Base-by-base conservation (phyloP, 35 echinoderm and acorn worm species). In the Apostichopus japonicus region DNA sequence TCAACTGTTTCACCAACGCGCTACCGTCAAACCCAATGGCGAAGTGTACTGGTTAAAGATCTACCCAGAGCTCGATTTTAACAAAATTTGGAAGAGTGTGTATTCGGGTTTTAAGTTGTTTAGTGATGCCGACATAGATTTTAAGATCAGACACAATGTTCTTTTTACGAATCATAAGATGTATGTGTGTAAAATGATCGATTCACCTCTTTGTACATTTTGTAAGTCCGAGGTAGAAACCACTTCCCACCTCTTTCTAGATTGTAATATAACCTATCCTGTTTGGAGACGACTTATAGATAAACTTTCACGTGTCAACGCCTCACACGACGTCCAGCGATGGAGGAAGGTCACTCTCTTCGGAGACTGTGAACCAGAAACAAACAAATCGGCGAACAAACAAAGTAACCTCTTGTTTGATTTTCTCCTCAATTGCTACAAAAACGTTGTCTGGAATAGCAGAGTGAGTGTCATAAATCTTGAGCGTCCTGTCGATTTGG, bases 201-300 rank as follows among this genome's bases (percentile, higher is more conserved):
- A 78, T 5, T 78, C 77, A 78, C 77, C 77, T 24, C 77, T 78
- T 78, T 78, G 77, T 24, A 78, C 77, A 22, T 78, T 78, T 78
- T 78, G 77, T 6, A 78, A 78, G 21, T 9, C 19, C 19, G 77
- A 78, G 21, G 13, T 78, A 24, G 77, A 78, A 22, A 78, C 77
- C 10, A 78, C 77, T 15, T 24, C 19, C 21, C 77, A 78, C 24
- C 22, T 78, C 5, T 78, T 78, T 23, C 22, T 24, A 25, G 22
- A 78, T 25, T 77, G 77, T 78, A 78, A 78, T 78, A 24, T 23
- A 0, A 78, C 17, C 17, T 78, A 78, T 78, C 75, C 17, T 78
- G 19, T 78, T 0, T 78, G 77, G 77, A 78, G 19, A 6, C 23
- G 13, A 0, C 17, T 78, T 5, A 23, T 78, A 25, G 77, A 78